Percentiles rank a stretch among this genome's conserved stretches.
These are phyloP conservation scores for Pyralis farinalis DNA, from an alignment of 2,888 invertebrate species.

Conservation along the genomic window DNA sequence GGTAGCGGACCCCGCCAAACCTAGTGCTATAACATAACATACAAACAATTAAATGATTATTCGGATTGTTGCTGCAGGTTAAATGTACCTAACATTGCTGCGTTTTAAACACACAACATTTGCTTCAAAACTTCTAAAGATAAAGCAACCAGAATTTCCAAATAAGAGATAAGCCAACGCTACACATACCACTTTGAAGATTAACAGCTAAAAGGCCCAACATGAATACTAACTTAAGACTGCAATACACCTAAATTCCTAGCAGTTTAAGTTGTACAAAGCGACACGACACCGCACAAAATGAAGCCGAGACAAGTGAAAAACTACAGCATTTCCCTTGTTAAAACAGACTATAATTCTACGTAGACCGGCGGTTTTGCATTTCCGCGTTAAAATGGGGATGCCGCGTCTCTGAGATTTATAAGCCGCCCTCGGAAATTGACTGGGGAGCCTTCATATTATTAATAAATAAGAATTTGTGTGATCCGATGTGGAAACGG, in stretches of 20 bases:
- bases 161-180: too few relatives aligned
- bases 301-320: constrained; percentile 45
- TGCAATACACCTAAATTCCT: constrained; percentile 13
- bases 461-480: constrained; percentile 11
- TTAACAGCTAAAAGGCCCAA: not conserved
- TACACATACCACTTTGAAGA: not conserved
- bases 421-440: constrained; percentile 66
- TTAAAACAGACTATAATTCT: constrained; percentile 67
- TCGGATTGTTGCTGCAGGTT: too few relatives aligned
- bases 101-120: too few relatives aligned
- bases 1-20: too few relatives aligned
- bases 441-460: constrained; percentile 34
- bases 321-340: constrained; percentile 71
- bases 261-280: not conserved
- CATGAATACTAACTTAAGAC: not conserved
- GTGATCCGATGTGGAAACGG: constrained; percentile 2
- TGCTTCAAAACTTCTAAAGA: too few relatives aligned
- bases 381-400: constrained; percentile 61
- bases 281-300: constrained; percentile 26
- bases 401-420: constrained; percentile 62
- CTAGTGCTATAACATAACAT: too few relatives aligned
- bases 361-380: constrained; percentile 45
- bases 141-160: not conserved
- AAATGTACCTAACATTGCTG: too few relatives aligned
- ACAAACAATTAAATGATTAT: too few relatives aligned